Base-by-base conservation (phyloP, 2,113 vertebrate genomes). In the Marcusenius ussheri region DNA sequence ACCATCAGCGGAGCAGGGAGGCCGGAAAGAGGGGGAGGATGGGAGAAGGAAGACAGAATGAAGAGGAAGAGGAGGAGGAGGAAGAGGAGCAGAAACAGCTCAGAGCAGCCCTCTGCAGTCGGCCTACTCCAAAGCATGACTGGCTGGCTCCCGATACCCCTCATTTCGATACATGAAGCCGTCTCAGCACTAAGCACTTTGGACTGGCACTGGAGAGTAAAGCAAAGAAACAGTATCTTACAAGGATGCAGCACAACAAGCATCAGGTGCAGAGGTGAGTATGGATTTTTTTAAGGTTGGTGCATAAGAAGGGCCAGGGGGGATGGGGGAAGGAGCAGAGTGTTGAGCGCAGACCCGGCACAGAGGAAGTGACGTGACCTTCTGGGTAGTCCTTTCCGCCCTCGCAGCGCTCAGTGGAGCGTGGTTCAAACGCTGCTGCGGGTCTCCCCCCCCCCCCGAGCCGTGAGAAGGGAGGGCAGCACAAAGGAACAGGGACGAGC, bases 291-390 rank as follows among this genome's bases (percentile, higher is more conserved):
- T 24, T 58, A 58, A 5, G 56, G 56, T 0, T 58, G 56, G 19
- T 8, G 53, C 53, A 58, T 8, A 10, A 62, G 58, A n/a, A 3
- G 3, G n/a, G n/a, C 6, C 21, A 24, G 5, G 27, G 8, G 46
- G 6, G 3, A 53, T 35, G 70, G 2, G 58, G 17, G 89, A 21
- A 17, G 5, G 8, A 21, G 74, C 31, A 42, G 74, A 80, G 35
- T n/a, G 35, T 7, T 42, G 77, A 74, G 89, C 45, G 87, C 42
- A 53, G 35, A 58, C 51, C 39, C 10, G 15, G 24, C n/a, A 85
- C 46, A 88, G 87, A 51, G 53, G 83, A 53, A 89, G 83, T 53
- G 46, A 31, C n/a, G 45, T 89, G 89, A 93, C 92, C 91, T 93
- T 93, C 92, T 91, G 86, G 85, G 88, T 50, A 46, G 74, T 80